phyloP scores from a whole-genome alignment of 1,140 invertebrate species.

The Amyelois transitella region DNA sequence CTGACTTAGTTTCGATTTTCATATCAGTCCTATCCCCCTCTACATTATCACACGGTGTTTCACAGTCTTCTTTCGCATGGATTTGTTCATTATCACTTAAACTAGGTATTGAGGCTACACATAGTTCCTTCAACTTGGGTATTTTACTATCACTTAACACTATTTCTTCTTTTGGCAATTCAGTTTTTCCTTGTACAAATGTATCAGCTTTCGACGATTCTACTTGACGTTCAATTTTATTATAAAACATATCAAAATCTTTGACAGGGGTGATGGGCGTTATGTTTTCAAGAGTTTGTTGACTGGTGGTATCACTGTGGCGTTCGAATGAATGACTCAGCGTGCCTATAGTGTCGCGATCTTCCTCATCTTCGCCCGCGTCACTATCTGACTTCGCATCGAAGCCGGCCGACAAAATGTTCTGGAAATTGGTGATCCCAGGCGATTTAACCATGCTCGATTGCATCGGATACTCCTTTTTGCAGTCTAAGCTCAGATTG shows the following conservation, averaged over 20 bases:
- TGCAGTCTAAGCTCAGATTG: constrained; percentile 61
- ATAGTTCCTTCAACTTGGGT: constrained; percentile 58
- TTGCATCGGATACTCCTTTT: constrained; percentile 61
- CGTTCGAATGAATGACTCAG: constrained; percentile 67
- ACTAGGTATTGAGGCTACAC: constrained; percentile 61
- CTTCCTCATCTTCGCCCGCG: constrained; percentile 46
- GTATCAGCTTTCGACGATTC: constrained; percentile 17
- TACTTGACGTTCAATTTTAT: constrained; percentile 20
- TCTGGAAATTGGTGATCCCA: constrained; percentile 63
- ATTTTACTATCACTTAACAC: constrained; percentile 54
- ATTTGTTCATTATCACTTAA: constrained; percentile 52
- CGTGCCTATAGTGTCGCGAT: constrained; percentile 59
- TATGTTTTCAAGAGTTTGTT: constrained; percentile 60
- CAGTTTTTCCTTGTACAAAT: constrained; percentile 28
- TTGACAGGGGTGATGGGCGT: constrained; percentile 60
- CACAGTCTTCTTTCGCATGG: constrained; percentile 59
- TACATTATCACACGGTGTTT: constrained; percentile 59
- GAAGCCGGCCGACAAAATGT: constrained; percentile 52
- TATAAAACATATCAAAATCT: constrained; percentile 37
- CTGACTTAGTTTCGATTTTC: constrained; percentile 58
- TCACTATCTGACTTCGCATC: constrained; percentile 27
- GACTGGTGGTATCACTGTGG: constrained; percentile 57
- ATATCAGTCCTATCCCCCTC: constrained; percentile 46
- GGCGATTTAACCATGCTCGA: constrained; percentile 65
- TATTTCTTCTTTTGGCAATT: constrained; percentile 59